Base-by-base conservation (phyloP, 2,797 vertebrate species). In the Margarornis squamiger region DNA sequence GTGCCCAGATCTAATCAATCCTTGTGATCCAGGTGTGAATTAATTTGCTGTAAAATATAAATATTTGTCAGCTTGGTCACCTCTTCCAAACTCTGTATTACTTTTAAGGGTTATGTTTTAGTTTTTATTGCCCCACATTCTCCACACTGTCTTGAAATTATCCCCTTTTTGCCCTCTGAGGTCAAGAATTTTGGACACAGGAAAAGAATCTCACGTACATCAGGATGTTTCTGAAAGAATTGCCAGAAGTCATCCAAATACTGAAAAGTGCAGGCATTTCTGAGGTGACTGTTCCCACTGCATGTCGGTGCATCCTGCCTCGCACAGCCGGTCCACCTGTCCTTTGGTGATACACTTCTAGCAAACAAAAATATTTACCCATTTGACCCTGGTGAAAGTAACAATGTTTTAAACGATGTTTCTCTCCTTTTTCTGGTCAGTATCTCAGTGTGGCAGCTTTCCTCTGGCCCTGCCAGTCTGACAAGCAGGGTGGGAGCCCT, bases 21-120 rank as follows among this genome's bases (percentile, higher is more conserved):
- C 54, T 63, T 5, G 0, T 29, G 3, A 67, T 9, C 10, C 68
- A 26, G 0, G 1, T n/a, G 34, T 16, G 49, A 77, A 62, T 6
- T 26, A 23, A 21, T 68, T 80, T n/a, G 14, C 45, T 82, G 14
- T 57, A 46, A 52, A 57, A 41, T 41, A 18, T 0, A 1, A 38
- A 0, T 12, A 7, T 63, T 75, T 48, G 1, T 19, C 54, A 72
- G 21, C 19, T 30, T 34, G 7, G 26, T 73, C 14, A 5, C 19
- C 71, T 82, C 34, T 62, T 34, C 45, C 34, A 48, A 86, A 43
- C 18, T 74, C 55, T n/a, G 3, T 63, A 5, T 62, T 63, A 16
- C 4, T 67, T 87, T 57, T 22, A 39, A 61, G 34, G 30, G 14
- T 66, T 74, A 14, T 34, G 2, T n/a, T 52, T 88, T 34, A 23